Percentiles rank a stretch among this genome's conserved stretches.
Evolutionary conservation across 1,140 invertebrate genomes (phyloP).

Genomic region (Cherax destructor): DNA sequence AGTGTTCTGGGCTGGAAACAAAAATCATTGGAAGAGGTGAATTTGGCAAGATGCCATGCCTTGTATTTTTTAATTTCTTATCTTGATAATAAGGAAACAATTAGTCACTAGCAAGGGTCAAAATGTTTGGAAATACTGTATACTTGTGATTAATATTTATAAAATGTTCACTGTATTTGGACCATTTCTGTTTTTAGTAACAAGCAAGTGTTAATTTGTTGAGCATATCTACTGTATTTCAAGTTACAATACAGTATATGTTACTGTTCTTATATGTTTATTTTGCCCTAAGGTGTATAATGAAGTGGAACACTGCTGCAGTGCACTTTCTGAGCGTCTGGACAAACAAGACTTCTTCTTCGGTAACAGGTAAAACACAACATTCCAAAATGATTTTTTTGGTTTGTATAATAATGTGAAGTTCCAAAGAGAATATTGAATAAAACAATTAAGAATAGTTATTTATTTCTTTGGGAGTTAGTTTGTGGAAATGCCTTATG

Average conservation of each 20-base stretch:
- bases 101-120: too few relatives aligned
- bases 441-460: too few relatives aligned
- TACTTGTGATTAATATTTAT: not conserved
- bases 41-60: not conserved
- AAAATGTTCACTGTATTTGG: not conserved
- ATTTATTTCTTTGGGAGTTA: too few relatives aligned
- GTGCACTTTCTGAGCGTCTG: conserved; percentile 87
- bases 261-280: not conserved
- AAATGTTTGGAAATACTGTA: too few relatives aligned
- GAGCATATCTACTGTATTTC: not conserved
- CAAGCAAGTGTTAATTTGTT: not conserved
- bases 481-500: too few relatives aligned
- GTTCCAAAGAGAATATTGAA: too few relatives aligned
- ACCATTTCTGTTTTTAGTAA: not conserved
- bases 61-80: too few relatives aligned
- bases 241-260: too few relatives aligned
- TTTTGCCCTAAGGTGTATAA: conserved; percentile 76
- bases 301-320: conserved; percentile 89
- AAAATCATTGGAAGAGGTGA: conserved; percentile 86
- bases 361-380: conserved; percentile 75
- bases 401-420: too few relatives aligned
- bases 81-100: too few relatives aligned
- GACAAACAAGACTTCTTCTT: conserved; percentile 87
- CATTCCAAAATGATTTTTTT: too few relatives aligned
- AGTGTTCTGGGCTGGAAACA: conserved; percentile 87